Base-by-base conservation (phyloP, 2,888 invertebrate genomes). In the Synanthedon andrenaeformis region DNA sequence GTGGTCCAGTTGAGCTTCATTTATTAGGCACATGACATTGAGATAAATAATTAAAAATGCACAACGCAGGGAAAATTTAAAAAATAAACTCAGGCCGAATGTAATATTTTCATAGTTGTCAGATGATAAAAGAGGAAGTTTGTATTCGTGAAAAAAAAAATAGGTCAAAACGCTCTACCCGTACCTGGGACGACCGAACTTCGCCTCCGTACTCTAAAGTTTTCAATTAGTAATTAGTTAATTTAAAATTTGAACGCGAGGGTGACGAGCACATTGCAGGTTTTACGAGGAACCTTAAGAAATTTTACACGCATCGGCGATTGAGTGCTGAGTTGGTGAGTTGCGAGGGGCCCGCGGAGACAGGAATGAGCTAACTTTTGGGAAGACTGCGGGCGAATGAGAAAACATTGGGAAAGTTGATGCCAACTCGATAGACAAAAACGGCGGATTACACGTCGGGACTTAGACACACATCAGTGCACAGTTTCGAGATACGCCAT, bases 291-390 rank as follows among this genome's bases (percentile, higher is more conserved):
- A 72, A 76, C 75, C 74, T 72, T 74, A 79, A 79, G 75, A 76
- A 78, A 82, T 81, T 82, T 82, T 79, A 79, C 77, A 82, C 82
- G 81, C 82, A 84, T 81, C 76, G 76, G 64, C 74, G 79, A 77
- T 76, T 73, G 74, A 79, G 76, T 77, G 74, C 74, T 67, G 74
- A 76, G 75, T 80, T 74, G 70, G 78, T 79, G 78, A 84, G 77
- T 82, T 79, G 69, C 59, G 69, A 73, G 69, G 75, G 79, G 74
- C 76, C 75, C 72, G 70, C 72, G 73, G 73, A 74, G 79, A 81
- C 78, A 76, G 64, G 73, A 81, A 84, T 76, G 79, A 77, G 76
- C 76, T 72, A 85, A 84, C 71, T 85, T 84, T 81, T 70, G 61
- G 73, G 67, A 76, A 76, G 70, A 76, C 73, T 72, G 72, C 72